Evolutionary conservation across 1,140 invertebrate genomes (phyloP).

Genomic region (Bilobella aurantiaca): DNA sequence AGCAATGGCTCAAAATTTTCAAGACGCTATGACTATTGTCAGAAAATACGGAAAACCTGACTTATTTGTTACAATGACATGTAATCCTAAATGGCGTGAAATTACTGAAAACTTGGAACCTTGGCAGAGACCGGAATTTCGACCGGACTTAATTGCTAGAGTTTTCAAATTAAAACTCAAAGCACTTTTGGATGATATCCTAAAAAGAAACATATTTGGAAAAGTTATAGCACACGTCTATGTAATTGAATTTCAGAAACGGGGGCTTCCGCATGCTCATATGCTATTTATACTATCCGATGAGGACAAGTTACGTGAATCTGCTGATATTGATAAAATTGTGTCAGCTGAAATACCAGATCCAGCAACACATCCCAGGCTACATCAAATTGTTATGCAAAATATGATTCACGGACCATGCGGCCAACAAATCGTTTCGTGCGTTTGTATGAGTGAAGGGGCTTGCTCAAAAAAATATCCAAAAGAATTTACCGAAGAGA

Average conservation of each 20-base stretch:
- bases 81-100: slow-evolving; percentile 42
- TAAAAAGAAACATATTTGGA: slow-evolving; percentile 33
- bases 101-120: slow-evolving; percentile 35
- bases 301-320: slow-evolving; percentile 18
- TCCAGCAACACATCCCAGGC: slow-evolving; percentile 23
- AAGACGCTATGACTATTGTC: slow-evolving; percentile 42
- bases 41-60: slow-evolving; percentile 40
- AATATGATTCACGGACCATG: slow-evolving; percentile 28
- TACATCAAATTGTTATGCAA: slow-evolving; percentile 10
- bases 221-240: slow-evolving; percentile 26
- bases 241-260: slow-evolving; percentile 39
- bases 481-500: slow-evolving; percentile 28
- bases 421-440: background rate
- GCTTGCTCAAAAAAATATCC: slow-evolving; percentile 38
- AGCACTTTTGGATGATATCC: slow-evolving; percentile 35
- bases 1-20: slow-evolving; percentile 37
- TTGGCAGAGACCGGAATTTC: slow-evolving; percentile 28
- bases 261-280: slow-evolving; percentile 41
- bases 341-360: slow-evolving; percentile 34
- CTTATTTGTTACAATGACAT: slow-evolving; percentile 44
- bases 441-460: slow-evolving; percentile 34
- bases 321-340: slow-evolving; percentile 31
- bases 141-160: slow-evolving; percentile 41
- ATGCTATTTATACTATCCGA: slow-evolving; percentile 28
- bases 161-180: slow-evolving; percentile 44